phyloP scores from a whole-genome alignment of 2,888 invertebrate species.

The Ochropacha duplaris region DNA sequence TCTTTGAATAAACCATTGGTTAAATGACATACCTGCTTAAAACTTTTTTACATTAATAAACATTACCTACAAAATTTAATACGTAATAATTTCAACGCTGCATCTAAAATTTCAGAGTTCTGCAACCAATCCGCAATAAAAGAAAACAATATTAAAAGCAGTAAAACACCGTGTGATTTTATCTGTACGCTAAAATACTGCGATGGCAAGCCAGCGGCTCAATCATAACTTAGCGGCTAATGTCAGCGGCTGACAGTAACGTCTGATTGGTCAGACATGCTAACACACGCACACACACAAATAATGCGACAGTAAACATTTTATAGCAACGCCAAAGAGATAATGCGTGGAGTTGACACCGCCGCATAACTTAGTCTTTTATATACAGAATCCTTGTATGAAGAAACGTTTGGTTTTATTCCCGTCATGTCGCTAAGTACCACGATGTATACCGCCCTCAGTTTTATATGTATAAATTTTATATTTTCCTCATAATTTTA shows the following conservation, averaged over 20 bases:
- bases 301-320: slow-evolving; percentile 34
- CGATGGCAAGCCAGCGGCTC: slow-evolving; percentile 61
- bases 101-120: slow-evolving; percentile 6
- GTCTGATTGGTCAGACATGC: slow-evolving; percentile 53
- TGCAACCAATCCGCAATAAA: slow-evolving; percentile 32
- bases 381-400: slow-evolving; percentile 10
- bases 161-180: slow-evolving; percentile 64
- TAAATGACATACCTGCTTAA: no score
- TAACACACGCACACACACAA: slow-evolving; percentile 30
- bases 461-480: slow-evolving; percentile 4
- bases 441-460: slow-evolving; percentile 8
- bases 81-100: neutral
- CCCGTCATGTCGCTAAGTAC: slow-evolving; percentile 32
- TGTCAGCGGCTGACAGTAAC: slow-evolving; percentile 51
- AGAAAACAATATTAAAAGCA: slow-evolving; percentile 49
- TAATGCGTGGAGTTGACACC: slow-evolving; percentile 2
- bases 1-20: no score
- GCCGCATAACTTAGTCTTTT: slow-evolving; percentile 7
- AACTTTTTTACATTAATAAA: neutral
- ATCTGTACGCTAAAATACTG: slow-evolving; percentile 63
- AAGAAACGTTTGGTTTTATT: slow-evolving; percentile 23
- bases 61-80: neutral
- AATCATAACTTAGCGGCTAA: slow-evolving; percentile 75
- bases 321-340: slow-evolving; percentile 10
- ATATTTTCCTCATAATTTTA: neutral